phyloP scores from a whole-genome alignment of 2,797 vertebrate species.

The Spinus olivaceus region DNA sequence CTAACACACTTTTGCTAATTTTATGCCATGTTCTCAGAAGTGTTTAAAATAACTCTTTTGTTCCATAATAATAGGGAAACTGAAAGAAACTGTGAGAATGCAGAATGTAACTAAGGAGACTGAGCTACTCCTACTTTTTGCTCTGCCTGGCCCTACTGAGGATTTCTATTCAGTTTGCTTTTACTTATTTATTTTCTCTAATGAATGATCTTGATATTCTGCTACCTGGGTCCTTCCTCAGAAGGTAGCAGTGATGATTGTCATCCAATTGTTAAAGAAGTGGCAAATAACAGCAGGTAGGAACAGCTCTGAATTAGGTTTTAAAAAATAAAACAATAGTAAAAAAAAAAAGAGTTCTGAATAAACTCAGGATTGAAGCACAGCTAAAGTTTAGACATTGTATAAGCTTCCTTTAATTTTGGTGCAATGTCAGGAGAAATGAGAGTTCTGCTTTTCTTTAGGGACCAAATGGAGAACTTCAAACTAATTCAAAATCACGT shows the following conservation, averaged over 20 bases:
- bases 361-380: neutral
- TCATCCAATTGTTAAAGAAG: neutral
- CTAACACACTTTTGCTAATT: slow-evolving; percentile 26
- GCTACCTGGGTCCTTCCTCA: neutral
- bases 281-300: neutral
- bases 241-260: neutral
- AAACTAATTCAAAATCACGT: neutral
- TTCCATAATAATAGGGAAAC: slow-evolving; percentile 44
- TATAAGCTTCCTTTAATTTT: neutral
- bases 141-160: slow-evolving; percentile 3
- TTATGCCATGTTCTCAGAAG: slow-evolving; percentile 39
- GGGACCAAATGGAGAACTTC: neutral
- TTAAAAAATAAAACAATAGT: neutral
- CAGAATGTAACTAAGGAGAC: slow-evolving; percentile 60
- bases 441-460: neutral
- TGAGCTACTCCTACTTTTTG: slow-evolving; percentile 28
- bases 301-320: neutral
- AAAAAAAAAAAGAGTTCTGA: neutral
- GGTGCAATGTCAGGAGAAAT: neutral
- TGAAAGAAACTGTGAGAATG: slow-evolving; percentile 39
- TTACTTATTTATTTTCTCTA: neutral
- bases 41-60: slow-evolving; percentile 53
- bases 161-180: neutral
- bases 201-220: neutral
- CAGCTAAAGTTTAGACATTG: neutral